Conservation (phyloP, 1,140 invertebrate genomes). For the Aphelenchoides avenae region DNA sequence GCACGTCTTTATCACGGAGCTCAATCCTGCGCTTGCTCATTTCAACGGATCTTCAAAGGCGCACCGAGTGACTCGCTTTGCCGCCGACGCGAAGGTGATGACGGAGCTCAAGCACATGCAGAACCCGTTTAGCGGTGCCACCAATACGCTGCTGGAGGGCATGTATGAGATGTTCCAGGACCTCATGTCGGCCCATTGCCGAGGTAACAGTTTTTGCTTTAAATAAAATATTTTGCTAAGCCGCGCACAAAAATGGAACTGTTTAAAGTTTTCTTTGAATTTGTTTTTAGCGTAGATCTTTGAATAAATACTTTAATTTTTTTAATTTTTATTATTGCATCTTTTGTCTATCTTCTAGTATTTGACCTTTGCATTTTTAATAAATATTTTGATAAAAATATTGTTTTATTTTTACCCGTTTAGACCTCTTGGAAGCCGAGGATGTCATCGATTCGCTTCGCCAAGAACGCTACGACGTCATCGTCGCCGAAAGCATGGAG, state of each 20-base stretch:
- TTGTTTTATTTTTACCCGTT: no score
- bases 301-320: no score
- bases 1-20: conserved; percentile 3
- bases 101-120: neutral
- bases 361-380: neutral
- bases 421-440: neutral
- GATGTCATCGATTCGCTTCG: conserved; percentile 1
- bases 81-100: neutral
- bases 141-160: neutral
- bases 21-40: neutral
- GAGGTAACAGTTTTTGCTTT: no score
- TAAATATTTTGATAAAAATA: no score
- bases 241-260: no score
- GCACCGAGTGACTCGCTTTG: neutral
- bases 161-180: neutral
- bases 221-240: no score
- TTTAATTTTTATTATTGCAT: no score
- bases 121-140: neutral
- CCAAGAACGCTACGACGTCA: conserved; percentile 18
- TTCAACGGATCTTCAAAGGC: neutral
- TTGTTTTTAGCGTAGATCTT: no score
- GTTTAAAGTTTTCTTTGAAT: neutral
- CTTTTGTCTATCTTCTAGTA: no score
- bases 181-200: neutral
- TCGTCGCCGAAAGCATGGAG: conserved; percentile 18